Evolutionary conservation across 2,888 invertebrate species (phyloP).

Genomic region (Acrobasis repandana): DNA sequence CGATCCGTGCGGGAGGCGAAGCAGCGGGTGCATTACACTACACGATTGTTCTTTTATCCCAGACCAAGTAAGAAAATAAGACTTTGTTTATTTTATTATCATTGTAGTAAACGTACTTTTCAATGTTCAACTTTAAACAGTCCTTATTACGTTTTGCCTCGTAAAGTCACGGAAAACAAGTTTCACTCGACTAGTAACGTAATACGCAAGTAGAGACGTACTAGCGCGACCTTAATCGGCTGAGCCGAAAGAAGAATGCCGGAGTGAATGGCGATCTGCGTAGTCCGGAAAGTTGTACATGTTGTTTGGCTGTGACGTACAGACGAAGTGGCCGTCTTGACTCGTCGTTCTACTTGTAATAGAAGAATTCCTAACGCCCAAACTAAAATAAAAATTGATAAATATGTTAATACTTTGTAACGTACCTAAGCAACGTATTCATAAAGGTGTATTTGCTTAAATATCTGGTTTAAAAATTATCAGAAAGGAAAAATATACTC

Average conservation of each 20-base stretch:
- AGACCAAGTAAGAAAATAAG: no score
- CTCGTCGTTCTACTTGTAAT: background rate
- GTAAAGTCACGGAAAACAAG: conserved; percentile 56
- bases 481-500: no score
- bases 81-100: no score
- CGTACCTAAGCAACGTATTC: no score
- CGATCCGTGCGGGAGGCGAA: no score
- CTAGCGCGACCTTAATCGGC: conserved; percentile 23
- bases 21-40: no score
- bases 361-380: no score
- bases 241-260: conserved; percentile 23
- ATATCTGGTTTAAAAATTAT: no score
- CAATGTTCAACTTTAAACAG: background rate
- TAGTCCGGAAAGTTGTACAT: conserved; percentile 2
- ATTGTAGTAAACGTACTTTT: background rate
- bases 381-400: no score
- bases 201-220: conserved; percentile 24
- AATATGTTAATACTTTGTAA: no score
- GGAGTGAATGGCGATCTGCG: conserved; percentile 14
- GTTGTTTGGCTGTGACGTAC: background rate
- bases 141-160: conserved; percentile 40
- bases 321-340: background rate
- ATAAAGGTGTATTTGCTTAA: no score
- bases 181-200: conserved; percentile 45
- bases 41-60: no score